Conservation (phyloP, 1,140 invertebrate species). For the Pseudomyrmex sp. region DNA sequence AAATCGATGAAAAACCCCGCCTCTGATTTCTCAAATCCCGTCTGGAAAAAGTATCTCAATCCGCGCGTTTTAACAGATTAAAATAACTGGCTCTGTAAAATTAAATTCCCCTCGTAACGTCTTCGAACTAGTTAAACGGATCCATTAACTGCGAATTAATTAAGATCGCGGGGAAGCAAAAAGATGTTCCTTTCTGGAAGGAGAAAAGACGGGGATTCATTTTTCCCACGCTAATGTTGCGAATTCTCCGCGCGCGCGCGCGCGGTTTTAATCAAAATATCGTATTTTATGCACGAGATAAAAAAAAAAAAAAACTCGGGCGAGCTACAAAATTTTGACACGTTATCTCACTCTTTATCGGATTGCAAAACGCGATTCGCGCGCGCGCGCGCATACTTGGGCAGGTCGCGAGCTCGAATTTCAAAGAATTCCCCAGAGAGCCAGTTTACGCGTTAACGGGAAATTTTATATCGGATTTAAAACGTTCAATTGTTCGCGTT, state of each 20-base stretch:
- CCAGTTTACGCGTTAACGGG: not conserved
- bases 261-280: constrained; percentile 9
- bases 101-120: not conserved
- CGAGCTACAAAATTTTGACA: too few species aligned
- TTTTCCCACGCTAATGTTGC: too few species aligned
- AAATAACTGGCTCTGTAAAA: not conserved
- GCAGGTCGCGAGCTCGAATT: not conserved
- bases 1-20: too few species aligned
- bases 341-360: too few species aligned
- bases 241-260: not conserved
- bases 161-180: constrained; percentile 24
- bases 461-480: constrained; percentile 13
- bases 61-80: too few species aligned
- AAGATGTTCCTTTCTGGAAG: not conserved
- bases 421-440: not conserved
- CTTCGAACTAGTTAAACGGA: constrained; percentile 48
- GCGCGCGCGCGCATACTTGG: too few species aligned
- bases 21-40: too few species aligned
- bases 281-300: not conserved
- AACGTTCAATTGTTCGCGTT: not conserved
- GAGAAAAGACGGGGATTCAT: not conserved
- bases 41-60: too few species aligned
- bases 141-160: constrained; percentile 65
- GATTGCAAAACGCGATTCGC: too few species aligned
- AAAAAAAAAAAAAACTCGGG: not conserved